phyloP scores from a whole-genome alignment of 92 coral and sea anemone genomes.

The Virgularia gustaviana region DNA sequence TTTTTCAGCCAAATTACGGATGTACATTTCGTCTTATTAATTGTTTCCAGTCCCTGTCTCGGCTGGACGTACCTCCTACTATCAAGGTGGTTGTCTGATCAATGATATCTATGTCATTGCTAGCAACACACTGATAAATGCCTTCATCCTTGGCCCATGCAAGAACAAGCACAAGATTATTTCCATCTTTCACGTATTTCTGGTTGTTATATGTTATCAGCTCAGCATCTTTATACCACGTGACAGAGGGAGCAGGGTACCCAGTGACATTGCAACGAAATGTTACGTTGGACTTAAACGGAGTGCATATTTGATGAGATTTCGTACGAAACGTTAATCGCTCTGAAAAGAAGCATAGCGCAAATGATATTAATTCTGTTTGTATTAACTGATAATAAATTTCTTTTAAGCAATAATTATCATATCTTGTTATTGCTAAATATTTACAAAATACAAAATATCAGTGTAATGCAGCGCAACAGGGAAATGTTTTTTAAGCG shows the following conservation, averaged over 20 bases:
- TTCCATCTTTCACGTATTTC: slow-evolving; percentile 48
- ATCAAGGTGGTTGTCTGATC: slow-evolving; percentile 80
- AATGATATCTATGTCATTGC: slow-evolving; percentile 71
- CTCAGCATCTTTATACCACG: slow-evolving; percentile 82
- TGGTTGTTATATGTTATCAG: slow-evolving; percentile 49
- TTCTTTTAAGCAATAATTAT: too few species aligned
- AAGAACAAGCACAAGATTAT: slow-evolving; percentile 51
- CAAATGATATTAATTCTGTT: too few species aligned
- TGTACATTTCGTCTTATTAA: too few species aligned
- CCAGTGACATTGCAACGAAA: slow-evolving; percentile 81
- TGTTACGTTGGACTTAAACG: slow-evolving; percentile 33
- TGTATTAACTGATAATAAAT: not conserved
- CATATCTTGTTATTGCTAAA: too few species aligned
- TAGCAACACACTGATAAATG: slow-evolving; percentile 86
- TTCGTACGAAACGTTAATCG: slow-evolving; percentile 65
- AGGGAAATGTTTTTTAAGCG: too few species aligned
- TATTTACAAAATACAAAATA: too few species aligned
- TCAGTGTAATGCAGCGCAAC: too few species aligned
- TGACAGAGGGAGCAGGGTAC: slow-evolving; percentile 74
- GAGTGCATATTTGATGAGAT: slow-evolving; percentile 59
- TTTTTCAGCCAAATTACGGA: too few species aligned
- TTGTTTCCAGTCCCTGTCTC: too few species aligned
- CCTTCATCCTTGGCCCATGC: slow-evolving; percentile 73
- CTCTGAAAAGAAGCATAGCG: slow-evolving; percentile 41
- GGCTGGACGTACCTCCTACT: slow-evolving; percentile 70